Conservation (phyloP, 2,888 invertebrate species). For the Aethes cnicana region DNA sequence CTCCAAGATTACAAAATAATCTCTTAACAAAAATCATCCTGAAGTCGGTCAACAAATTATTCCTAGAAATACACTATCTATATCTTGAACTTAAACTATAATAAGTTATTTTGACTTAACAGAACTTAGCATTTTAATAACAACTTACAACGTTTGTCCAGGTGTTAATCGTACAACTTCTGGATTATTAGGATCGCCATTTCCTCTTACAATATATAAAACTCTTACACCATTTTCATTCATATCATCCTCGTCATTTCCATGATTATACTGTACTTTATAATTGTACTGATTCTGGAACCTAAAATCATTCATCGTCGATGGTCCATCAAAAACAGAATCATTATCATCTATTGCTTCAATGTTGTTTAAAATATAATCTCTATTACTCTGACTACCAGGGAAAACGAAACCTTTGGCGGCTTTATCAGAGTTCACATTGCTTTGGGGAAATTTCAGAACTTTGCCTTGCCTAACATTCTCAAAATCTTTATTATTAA, state of each 20-base stretch:
- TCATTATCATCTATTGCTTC: conserved; percentile 37
- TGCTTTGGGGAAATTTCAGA: conserved; percentile 42
- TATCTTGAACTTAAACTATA: no score
- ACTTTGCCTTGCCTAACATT: conserved; percentile 36
- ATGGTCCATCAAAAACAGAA: conserved; percentile 49
- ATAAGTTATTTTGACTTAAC: no score
- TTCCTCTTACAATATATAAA: conserved; percentile 73
- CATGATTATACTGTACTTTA: conserved; percentile 35
- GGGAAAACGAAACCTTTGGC: conserved; percentile 41
- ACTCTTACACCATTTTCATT: conserved; percentile 49
- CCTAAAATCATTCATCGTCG: background rate
- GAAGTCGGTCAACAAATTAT: background rate
- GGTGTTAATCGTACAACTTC: conserved; percentile 67
- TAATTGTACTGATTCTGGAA: conserved; percentile 26
- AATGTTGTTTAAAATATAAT: conserved; percentile 33
- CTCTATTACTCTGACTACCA: conserved; percentile 33
- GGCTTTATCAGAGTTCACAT: conserved; percentile 24
- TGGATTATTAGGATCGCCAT: conserved; percentile 72
- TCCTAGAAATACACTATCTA: background rate
- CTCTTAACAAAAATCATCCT: background rate
- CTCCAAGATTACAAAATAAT: no score
- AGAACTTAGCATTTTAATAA: no score
- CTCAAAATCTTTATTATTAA: conserved; percentile 2
- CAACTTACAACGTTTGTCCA: conserved; percentile 44
- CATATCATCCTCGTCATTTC: no score